Percentiles rank a stretch among this genome's conserved stretches.
These are phyloP conservation scores for Dipodomys spectabilis DNA, from an alignment of 2,113 vertebrate genomes.

Conservation along the genomic window DNA sequence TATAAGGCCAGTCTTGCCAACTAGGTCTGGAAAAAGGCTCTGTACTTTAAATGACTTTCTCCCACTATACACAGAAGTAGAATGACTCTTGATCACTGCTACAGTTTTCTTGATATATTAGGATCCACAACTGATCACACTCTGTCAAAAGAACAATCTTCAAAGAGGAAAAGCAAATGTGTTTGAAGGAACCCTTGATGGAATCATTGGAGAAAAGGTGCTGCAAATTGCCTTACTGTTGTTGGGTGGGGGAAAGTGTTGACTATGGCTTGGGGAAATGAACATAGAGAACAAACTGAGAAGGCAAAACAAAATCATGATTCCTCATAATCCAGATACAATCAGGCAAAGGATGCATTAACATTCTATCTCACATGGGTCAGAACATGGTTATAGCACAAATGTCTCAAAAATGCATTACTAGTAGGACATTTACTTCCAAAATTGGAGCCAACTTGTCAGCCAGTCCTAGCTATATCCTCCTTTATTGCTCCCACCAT, in stretches of 20 bases:
- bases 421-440: slow-evolving; percentile 6
- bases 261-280: background rate
- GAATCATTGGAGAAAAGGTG: background rate
- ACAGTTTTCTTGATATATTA: slow-evolving; percentile 30
- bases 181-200: slow-evolving; percentile 26
- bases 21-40: background rate
- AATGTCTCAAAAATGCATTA: slow-evolving; percentile 1
- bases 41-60: slow-evolving; percentile 24
- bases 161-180: slow-evolving; percentile 25
- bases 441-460: slow-evolving; percentile 33
- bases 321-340: slow-evolving; percentile 45
- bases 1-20: background rate
- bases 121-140: background rate
- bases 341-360: background rate
- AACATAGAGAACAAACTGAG: slow-evolving; percentile 21
- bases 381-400: background rate
- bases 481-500: background rate
- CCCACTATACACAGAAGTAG: background rate
- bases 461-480: background rate
- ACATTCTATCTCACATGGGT: background rate
- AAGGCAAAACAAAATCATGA: slow-evolving; percentile 48
- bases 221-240: background rate
- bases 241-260: background rate
- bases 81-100: slow-evolving; percentile 24
- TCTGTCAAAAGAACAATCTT: slow-evolving; percentile 43